A percentile compares a stretch with the other conserved stretches of the same genome.
phyloP scores from a whole-genome alignment of 2,113 vertebrate species.

The Tachycineta bicolor region DNA sequence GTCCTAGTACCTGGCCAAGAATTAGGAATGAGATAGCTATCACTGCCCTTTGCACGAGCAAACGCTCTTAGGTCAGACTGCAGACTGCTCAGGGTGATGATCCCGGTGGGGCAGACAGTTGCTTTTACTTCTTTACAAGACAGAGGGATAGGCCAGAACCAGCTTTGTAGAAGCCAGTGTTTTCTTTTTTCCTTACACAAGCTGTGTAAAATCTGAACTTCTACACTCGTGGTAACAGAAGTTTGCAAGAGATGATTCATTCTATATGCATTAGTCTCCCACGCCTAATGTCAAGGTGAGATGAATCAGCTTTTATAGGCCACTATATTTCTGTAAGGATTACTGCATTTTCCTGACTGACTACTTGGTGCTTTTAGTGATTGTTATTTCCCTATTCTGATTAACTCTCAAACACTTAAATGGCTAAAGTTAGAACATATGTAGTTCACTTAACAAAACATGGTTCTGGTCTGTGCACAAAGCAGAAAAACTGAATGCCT shows the following conservation, averaged over 20 bases:
- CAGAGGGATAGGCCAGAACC: not conserved
- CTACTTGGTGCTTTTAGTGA: not conserved
- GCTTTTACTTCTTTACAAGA: not conserved
- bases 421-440: not conserved
- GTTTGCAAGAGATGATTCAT: not conserved
- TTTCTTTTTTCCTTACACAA: not conserved
- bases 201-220: not conserved
- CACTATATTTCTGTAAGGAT: not conserved
- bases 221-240: not conserved
- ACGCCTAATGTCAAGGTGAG: not conserved
- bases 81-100: not conserved
- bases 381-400: not conserved
- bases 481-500: not conserved
- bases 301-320: not conserved
- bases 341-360: not conserved
- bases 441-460: not conserved
- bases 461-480: not conserved
- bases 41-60: not conserved
- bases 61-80: not conserved
- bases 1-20: not conserved
- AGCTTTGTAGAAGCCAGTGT: not conserved
- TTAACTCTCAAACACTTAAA: not conserved
- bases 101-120: accelerated
- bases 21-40: not conserved
- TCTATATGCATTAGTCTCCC: not conserved